Evolutionary conservation across 2,113 vertebrate genomes (phyloP), one percentile per base, ranked within the genome.

Genomic region (Apteryx owenii): DNA sequence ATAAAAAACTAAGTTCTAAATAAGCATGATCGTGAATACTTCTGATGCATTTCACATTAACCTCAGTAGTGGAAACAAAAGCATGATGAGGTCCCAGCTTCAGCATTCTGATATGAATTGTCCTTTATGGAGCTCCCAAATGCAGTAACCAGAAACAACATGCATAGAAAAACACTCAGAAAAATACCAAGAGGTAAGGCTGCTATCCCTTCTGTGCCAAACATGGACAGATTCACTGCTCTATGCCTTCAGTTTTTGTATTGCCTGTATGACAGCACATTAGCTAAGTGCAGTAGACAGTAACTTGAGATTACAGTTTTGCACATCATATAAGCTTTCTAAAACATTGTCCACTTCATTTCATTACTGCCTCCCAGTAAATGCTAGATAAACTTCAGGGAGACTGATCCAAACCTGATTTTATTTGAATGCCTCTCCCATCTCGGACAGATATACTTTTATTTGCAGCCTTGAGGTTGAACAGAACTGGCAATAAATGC

Each of bases 201-300:
- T 2, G 0, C 33, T 46, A 10, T 33, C 19, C 51, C 5, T 84
- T 26, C 46, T 28, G 28, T n/a, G 46, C 64, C n/a, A 64, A 76
- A 66, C 12, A 25, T 0, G 0, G 21, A 9, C 31, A 54, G 22
- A 4, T 12, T 26, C 51, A 42, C 51, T 50, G 51, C 9, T 7
- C 10, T 1, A 5, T 0, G 0, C n/a, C 51, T n/a, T 12, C 0
- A 0, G 1, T 1, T 76, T 25, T 70, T 29, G 61, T 80, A 3
- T 22, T 46, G 62, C 72, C 53, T 1, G 1, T 46, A 5, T 1
- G 13, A 42, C 25, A 21, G 11, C 3, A 2, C 31, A 9, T 38
- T 61, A 0, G 1, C 20, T 44, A 22, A 0, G 1, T 26, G 21
- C 7, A 33, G 38, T 25, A 56, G 26, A 23, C 14, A 10, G 61